Conservation (phyloP, 2,113 vertebrate genomes). For the Genyomyrus donnyi region DNA sequence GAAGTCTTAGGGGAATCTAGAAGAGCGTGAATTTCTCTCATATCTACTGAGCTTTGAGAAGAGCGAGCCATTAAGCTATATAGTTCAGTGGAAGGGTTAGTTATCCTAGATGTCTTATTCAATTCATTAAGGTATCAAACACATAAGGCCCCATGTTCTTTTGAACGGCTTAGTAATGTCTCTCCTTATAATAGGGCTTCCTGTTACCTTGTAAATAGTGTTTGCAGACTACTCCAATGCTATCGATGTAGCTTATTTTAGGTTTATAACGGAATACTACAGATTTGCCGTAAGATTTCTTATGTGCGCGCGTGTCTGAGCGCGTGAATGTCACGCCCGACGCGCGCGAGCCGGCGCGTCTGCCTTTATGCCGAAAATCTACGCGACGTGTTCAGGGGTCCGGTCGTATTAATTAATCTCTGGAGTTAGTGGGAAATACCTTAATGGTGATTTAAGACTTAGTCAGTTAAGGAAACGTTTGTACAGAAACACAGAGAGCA, state of each 20-base stretch:
- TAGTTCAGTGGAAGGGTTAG: background rate
- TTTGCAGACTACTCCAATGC: background rate
- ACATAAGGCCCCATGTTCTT: background rate
- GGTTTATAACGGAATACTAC: background rate
- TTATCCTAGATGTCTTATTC: background rate
- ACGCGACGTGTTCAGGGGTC: background rate
- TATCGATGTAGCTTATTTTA: background rate
- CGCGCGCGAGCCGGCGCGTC: too few species aligned
- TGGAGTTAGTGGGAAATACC: background rate
- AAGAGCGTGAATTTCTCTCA: background rate
- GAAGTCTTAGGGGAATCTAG: background rate
- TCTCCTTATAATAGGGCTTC: background rate
- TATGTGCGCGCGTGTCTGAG: background rate
- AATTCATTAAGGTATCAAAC: background rate
- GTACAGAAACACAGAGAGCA: background rate
- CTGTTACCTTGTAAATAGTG: background rate
- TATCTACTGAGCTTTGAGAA: background rate
- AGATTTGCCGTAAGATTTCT: background rate
- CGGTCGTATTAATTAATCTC: background rate
- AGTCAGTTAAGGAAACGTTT: background rate
- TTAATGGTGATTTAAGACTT: background rate
- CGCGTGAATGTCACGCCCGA: too few species aligned
- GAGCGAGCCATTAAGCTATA: background rate
- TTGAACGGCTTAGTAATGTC: background rate
- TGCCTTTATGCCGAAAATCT: too few species aligned